These are phyloP conservation scores for Pogonomyrmex californicus DNA, from an alignment of 1,140 invertebrate species.

Conservation along the genomic window DNA sequence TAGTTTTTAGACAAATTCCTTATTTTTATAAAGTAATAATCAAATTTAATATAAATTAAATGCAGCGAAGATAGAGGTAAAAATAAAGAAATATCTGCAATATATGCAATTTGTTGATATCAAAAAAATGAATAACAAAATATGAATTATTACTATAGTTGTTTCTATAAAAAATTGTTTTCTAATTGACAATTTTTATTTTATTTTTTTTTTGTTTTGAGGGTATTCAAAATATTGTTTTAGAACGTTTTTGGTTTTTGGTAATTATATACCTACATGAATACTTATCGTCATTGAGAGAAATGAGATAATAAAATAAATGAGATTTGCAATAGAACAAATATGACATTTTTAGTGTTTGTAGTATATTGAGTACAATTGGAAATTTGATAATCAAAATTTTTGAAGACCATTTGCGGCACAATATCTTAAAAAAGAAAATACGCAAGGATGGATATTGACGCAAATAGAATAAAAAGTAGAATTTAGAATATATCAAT, in stretches of 20 bases:
- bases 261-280: constrained; percentile 1
- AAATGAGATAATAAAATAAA: neutral
- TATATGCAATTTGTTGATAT: neutral
- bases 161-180: neutral
- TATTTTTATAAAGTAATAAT: neutral
- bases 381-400: neutral
- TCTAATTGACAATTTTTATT: constrained; percentile 10
- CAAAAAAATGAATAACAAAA: neutral
- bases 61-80: too few species aligned
- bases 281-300: constrained; percentile 1
- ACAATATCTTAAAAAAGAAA: neutral
- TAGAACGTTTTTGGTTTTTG: neutral
- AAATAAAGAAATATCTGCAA: neutral
- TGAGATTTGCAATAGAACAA: neutral
- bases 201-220: constrained; percentile 17
- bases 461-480: neutral
- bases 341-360: neutral
- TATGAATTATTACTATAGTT: neutral
- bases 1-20: neutral
- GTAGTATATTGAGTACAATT: neutral
- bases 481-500: neutral
- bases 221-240: constrained; percentile 1
- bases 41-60: neutral
- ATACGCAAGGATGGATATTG: neutral
- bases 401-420: neutral